Evolutionary conservation across 2,888 invertebrate species (phyloP).

Genomic region (Isotomurus palustris): DNA sequence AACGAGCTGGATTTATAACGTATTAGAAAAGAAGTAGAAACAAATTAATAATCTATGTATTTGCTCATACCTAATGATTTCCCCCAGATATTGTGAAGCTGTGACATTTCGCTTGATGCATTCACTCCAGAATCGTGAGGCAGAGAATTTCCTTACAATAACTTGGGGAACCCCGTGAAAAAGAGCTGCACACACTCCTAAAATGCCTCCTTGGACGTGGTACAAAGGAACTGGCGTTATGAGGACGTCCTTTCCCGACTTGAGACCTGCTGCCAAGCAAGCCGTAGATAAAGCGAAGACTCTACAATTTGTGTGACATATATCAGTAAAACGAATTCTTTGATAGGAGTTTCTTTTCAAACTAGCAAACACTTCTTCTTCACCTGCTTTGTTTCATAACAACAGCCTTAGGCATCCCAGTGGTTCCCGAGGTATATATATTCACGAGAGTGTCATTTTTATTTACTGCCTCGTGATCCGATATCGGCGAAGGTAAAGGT

Average conservation of each 20-base stretch:
- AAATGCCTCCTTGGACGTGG: slow-evolving; percentile 78
- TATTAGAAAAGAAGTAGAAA: background rate
- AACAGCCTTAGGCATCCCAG: slow-evolving; percentile 77
- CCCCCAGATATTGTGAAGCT: slow-evolving; percentile 75
- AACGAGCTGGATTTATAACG: too few species aligned
- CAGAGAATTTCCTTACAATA: slow-evolving; percentile 57
- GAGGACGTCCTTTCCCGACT: slow-evolving; percentile 64
- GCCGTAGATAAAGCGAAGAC: slow-evolving; percentile 16
- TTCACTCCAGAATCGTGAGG: slow-evolving; percentile 57
- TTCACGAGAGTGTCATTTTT: slow-evolving; percentile 72
- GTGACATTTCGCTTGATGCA: slow-evolving; percentile 56
- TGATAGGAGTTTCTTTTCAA: too few species aligned
- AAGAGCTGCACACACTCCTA: slow-evolving; percentile 52
- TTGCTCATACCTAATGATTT: slow-evolving; percentile 61
- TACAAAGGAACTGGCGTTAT: slow-evolving; percentile 92
- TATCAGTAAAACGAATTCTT: too few species aligned
- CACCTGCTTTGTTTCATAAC: slow-evolving; percentile 90
- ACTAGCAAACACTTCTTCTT: too few species aligned
- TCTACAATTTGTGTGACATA: too few species aligned
- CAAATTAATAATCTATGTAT: background rate
- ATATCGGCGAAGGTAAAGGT: background rate
- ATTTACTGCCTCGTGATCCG: background rate
- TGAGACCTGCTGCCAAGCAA: slow-evolving; percentile 59
- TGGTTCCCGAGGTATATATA: slow-evolving; percentile 98
- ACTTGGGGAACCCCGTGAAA: slow-evolving; percentile 54